Evolutionary conservation across 2,113 vertebrate species (phyloP).

Genomic region (Larimichthys polyactis): DNA sequence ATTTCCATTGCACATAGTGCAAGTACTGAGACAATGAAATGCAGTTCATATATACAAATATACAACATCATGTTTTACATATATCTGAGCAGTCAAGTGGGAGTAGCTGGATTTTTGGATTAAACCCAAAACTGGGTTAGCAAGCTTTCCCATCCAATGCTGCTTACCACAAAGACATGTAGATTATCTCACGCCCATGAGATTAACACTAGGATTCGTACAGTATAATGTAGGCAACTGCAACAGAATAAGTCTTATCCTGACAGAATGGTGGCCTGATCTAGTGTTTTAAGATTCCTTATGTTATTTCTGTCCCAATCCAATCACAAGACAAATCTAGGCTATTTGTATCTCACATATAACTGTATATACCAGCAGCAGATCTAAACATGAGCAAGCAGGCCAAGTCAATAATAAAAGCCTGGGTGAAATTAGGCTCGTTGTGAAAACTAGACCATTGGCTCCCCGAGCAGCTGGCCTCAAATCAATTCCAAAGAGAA

Average conservation of each 20-base stretch:
- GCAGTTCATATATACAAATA: too few species aligned
- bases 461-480: slow-evolving; percentile 52
- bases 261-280: background rate
- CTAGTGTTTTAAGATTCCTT: background rate
- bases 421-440: slow-evolving; percentile 24
- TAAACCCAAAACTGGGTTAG: background rate
- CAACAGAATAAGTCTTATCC: background rate
- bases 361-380: background rate
- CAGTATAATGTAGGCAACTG: background rate
- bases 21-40: too few species aligned
- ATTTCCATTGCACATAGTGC: too few species aligned
- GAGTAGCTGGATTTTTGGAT: background rate
- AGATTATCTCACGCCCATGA: background rate
- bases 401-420: slow-evolving; percentile 2
- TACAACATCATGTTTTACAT: too few species aligned
- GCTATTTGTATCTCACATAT: slow-evolving; percentile 7
- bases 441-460: slow-evolving; percentile 47
- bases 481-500: slow-evolving; percentile 43
- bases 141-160: background rate
- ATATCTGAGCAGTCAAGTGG: background rate
- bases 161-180: background rate
- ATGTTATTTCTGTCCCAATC: background rate
- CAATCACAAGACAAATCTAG: background rate
- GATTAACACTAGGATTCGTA: background rate
- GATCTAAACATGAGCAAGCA: background rate